Percentiles rank a stretch among this genome's conserved stretches.
Evolutionary conservation across 2,797 vertebrate species (phyloP).

Genomic region (Melanotaenia parkinsoni): DNA sequence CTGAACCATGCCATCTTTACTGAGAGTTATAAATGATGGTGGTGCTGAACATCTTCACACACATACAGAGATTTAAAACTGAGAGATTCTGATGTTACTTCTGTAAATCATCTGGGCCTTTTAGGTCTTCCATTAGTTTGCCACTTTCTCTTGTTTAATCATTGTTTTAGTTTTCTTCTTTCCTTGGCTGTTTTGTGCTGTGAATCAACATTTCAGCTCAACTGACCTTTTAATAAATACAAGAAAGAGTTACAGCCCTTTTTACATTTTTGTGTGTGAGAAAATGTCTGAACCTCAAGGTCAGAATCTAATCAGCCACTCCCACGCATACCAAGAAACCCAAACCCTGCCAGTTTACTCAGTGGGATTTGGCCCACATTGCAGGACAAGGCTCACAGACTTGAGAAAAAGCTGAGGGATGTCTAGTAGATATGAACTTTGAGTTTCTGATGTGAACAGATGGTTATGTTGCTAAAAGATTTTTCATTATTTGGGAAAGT

Average conservation of each 20-base stretch:
- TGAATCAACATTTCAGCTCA: conserved; percentile 16
- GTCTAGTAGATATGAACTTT: too few relatives aligned
- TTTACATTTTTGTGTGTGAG: conserved; percentile 59
- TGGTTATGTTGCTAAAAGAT: not conserved
- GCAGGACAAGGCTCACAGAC: conserved; percentile 52
- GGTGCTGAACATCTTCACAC: conserved; percentile 34
- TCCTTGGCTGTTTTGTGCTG: conserved; percentile 5
- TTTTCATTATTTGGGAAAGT: not conserved
- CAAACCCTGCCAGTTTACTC: conserved; percentile 53
- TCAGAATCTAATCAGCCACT: conserved; percentile 72
- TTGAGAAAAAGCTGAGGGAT: too few relatives aligned
- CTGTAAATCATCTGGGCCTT: conserved; percentile 52
- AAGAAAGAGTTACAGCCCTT: conserved; percentile 32
- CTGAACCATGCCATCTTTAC: conserved; percentile 33
- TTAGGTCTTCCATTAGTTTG: conserved; percentile 1
- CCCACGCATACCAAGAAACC: conserved; percentile 73
- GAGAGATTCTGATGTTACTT: conserved; percentile 61
- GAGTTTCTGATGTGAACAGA: not conserved
- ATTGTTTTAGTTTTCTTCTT: conserved; percentile 22
- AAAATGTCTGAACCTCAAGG: conserved; percentile 68
- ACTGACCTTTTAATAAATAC: conserved; percentile 1
- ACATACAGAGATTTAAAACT: conserved; percentile 36
- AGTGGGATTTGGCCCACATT: conserved; percentile 44
- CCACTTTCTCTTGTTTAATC: conserved; percentile 11
- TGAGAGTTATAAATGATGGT: conserved; percentile 32